phyloP scores from a whole-genome alignment of 2,113 vertebrate species.

The Chloebia gouldiae region DNA sequence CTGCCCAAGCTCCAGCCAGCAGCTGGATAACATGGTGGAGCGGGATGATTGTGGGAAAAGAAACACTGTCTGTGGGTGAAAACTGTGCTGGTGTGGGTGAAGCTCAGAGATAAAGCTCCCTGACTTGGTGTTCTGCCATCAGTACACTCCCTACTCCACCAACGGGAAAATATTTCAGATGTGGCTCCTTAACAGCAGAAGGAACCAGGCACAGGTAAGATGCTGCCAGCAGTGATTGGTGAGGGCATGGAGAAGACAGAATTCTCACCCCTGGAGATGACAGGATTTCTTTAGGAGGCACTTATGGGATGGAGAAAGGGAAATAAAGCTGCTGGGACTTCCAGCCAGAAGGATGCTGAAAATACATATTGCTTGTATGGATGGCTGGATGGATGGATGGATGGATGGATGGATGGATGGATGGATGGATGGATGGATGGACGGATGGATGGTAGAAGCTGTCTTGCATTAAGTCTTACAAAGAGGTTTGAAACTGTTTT shows the following conservation, averaged over 20 bases:
- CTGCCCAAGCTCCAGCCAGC: neutral
- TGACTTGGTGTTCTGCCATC: conserved; percentile 49
- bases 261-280: neutral
- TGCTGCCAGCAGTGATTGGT: neutral
- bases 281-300: neutral
- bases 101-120: conserved; percentile 13
- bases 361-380: neutral
- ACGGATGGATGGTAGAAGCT: neutral
- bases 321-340: neutral
- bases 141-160: neutral
- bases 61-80: neutral
- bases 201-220: neutral
- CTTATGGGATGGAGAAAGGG: neutral
- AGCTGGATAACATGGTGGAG: neutral
- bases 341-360: neutral
- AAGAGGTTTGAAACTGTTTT: neutral
- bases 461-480: neutral
- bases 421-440: neutral
- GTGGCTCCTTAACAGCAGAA: neutral
- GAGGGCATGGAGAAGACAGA: neutral
- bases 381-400: neutral
- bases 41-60: neutral
- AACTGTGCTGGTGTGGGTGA: neutral
- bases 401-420: neutral
- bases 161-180: neutral